A percentile compares a stretch with the other conserved stretches of the same genome.
These are phyloP conservation scores for Chaetophractus vellerosus DNA, from an alignment of 2,797 vertebrate genomes.

Conservation along the genomic window DNA sequence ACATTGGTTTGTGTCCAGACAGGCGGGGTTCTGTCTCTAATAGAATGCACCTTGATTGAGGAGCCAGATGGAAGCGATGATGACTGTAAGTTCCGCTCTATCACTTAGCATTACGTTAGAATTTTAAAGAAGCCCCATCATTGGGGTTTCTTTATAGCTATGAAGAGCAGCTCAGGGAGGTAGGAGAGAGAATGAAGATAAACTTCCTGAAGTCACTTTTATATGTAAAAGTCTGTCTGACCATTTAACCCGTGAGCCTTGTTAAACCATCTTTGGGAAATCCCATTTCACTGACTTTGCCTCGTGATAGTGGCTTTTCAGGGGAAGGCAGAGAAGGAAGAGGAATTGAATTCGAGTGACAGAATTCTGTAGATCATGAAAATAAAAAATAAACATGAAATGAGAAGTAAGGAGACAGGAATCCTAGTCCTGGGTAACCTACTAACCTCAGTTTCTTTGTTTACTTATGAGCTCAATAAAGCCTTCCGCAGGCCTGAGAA, in stretches of 20 bases:
- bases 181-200: not conserved
- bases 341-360: not conserved
- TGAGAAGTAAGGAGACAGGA: not conserved
- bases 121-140: conserved; percentile 44
- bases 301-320: not conserved
- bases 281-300: not conserved
- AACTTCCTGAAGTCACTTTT: not conserved
- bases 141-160: conserved; percentile 14
- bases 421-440: not conserved
- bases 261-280: not conserved
- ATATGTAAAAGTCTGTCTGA: conserved; percentile 16
- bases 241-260: not conserved
- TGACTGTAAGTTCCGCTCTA: conserved; percentile 94
- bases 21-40: conserved; percentile 98
- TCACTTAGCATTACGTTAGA: conserved; percentile 74
- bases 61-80: conserved; percentile 96
- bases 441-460: not conserved
- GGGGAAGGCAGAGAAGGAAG: not conserved
- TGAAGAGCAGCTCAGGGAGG: not conserved
- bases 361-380: conserved; percentile 42
- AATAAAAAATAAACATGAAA: not conserved
- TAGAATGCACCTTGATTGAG: conserved; percentile 97
- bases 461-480: not conserved
- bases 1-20: conserved; percentile 91
- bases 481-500: fast-evolving